These are phyloP conservation scores for Sinocyclocheilus anshuiensis DNA, from an alignment of 2,113 vertebrate species.

Conservation along the genomic window DNA sequence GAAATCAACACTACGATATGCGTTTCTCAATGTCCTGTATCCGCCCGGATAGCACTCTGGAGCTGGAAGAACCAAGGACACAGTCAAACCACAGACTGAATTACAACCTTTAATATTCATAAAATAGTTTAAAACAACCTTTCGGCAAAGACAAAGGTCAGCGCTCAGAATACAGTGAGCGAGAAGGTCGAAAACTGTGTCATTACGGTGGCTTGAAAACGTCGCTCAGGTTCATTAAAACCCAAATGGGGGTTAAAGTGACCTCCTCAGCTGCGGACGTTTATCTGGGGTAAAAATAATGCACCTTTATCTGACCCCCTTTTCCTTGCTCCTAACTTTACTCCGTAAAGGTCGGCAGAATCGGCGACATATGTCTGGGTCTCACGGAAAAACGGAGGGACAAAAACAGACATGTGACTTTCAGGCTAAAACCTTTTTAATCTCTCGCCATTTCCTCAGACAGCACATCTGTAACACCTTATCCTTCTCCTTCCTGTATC, in stretches of 20 bases:
- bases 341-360: conserved; percentile 47
- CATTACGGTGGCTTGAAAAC: conserved; percentile 9
- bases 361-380: conserved; percentile 53
- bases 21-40: conserved; percentile 63
- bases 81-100: background rate
- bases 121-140: conserved; percentile 40
- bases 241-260: conserved; percentile 44
- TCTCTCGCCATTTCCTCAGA: conserved; percentile 37
- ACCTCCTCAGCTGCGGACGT: conserved; percentile 47
- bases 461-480: conserved; percentile 8
- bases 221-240: conserved; percentile 27
- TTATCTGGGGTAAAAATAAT: conserved; percentile 64
- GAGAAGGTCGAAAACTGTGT: conserved; percentile 5
- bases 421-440: conserved; percentile 50
- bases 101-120: conserved; percentile 19
- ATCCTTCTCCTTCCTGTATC: background rate
- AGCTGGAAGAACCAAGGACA: conserved; percentile 56
- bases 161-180: background rate
- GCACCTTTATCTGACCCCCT: conserved; percentile 63
- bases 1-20: conserved; percentile 72
- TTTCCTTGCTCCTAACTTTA: conserved; percentile 51
- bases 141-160: conserved; percentile 43
- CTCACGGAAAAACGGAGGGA: conserved; percentile 50
- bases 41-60: conserved; percentile 74
- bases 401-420: conserved; percentile 50